These are phyloP conservation scores for Vanacampus margaritifer DNA, from an alignment of 2,113 vertebrate genomes.

Conservation along the genomic window DNA sequence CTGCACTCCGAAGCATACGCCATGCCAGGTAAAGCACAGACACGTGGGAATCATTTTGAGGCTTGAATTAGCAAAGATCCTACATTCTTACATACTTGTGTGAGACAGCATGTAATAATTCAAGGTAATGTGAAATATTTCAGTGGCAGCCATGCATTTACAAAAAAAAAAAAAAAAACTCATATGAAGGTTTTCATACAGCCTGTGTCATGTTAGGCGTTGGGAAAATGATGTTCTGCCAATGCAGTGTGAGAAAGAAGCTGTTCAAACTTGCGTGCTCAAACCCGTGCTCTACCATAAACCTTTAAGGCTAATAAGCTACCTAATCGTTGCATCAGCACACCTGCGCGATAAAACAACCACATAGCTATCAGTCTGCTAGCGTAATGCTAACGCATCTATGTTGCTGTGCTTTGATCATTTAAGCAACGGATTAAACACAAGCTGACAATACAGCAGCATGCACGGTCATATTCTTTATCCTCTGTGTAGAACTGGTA, in stretches of 20 bases:
- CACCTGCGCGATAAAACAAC: too few species aligned
- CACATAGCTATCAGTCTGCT: too few species aligned
- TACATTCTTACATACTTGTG: neutral
- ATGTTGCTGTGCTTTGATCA: too few species aligned
- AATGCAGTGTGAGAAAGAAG: neutral
- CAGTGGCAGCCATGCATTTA: constrained; percentile 11
- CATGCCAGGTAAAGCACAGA: constrained; percentile 73
- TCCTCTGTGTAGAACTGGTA: too few species aligned
- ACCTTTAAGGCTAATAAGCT: too few species aligned
- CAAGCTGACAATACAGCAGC: neutral
- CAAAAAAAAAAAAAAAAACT: neutral
- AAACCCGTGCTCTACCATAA: too few species aligned
- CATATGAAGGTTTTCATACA: neutral
- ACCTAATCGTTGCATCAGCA: too few species aligned
- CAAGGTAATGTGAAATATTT: constrained; percentile 21
- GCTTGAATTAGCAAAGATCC: neutral
- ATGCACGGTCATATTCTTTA: too few species aligned
- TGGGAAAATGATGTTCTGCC: too few species aligned
- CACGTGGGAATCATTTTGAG: neutral
- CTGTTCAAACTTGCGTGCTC: neutral
- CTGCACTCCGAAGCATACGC: constrained; percentile 74
- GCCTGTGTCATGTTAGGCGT: neutral
- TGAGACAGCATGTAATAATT: constrained; percentile 14
- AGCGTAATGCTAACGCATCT: too few species aligned
- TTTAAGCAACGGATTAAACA: neutral